Evolutionary conservation across 2,888 invertebrate species (phyloP), one percentile per base, ranked within the genome.

Genomic region (Coenonympha glycerion): DNA sequence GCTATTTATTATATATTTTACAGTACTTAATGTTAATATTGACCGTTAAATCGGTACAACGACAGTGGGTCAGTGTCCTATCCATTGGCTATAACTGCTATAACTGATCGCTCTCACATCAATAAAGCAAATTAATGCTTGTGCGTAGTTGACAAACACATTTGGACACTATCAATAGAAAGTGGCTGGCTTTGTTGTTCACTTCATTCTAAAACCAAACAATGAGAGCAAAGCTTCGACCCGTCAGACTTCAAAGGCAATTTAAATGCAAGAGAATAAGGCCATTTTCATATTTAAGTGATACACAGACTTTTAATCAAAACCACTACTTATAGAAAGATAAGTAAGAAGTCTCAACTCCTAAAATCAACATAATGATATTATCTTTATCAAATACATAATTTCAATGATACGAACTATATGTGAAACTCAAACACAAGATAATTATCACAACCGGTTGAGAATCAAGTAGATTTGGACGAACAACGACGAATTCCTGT

Each of bases 31-130:
- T 30, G 22, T 40, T 24, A 30, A 26, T 24, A 33, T 21, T 40
- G 62, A 52, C 56, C 59, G 70, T 69, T n/a, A 71, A 75, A 76
- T 77, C 69, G 67, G 63, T 69, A 68, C 59, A 62, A 63, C 66
- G 67, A 36, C 70, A 71, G 61, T 68, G 65, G 80, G 76, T 79
- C 83, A 81, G 62, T 71, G 79, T 70, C 73, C 83, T 74, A 61
- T 73, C 69, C 67, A 73, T 71, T 76, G 69, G 69, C 66, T 73
- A 68, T 66, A 70, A 71, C 66, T 68, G 71, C 66, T 73, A 68
- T 66, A 70, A 70, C 67, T 66, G 71, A 76, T 68, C 66, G 68
- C 58, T 68, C 66, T 65, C 65, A 56, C 66, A 70, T 71, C 77
- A 77, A 77, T 79, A 75, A 76, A 72, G 71, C 66, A 69, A 73